phyloP scores from a whole-genome alignment of 2,888 invertebrate species.

The Synergus umbraculus region DNA sequence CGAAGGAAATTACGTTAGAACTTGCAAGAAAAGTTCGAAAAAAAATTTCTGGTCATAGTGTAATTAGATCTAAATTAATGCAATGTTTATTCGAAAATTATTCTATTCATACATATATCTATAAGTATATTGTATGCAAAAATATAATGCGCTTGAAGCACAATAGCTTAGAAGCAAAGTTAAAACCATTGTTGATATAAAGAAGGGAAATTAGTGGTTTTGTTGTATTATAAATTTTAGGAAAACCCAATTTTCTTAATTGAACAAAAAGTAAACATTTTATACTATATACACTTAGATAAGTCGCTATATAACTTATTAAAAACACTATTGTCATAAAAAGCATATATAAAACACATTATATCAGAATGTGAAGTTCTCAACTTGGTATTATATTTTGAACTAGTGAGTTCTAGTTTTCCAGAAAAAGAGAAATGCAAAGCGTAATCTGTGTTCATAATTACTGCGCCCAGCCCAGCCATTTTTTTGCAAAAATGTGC shows the following conservation, averaged over 20 bases:
- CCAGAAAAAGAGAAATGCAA: background rate
- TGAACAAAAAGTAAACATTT: background rate
- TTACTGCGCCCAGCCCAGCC: background rate
- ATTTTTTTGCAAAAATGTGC: background rate
- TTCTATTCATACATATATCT: background rate
- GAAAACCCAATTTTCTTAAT: background rate
- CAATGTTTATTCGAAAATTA: background rate
- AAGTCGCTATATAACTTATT: background rate
- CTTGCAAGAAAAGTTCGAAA: background rate
- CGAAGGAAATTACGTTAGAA: background rate
- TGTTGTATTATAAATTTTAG: background rate
- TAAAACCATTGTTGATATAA: background rate
- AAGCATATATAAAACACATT: too few species aligned
- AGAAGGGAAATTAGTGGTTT: background rate
- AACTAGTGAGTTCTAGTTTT: background rate
- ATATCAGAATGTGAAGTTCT: background rate
- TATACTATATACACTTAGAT: slow-evolving; percentile 1
- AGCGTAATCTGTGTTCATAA: background rate
- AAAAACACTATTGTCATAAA: background rate
- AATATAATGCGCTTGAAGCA: background rate
- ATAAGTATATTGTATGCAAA: background rate
- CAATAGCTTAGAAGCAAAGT: background rate
- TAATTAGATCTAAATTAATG: background rate
- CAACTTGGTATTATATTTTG: background rate
- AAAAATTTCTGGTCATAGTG: background rate